Base-by-base conservation (phyloP, 2,113 vertebrate species). In the Ciconia maguari region DNA sequence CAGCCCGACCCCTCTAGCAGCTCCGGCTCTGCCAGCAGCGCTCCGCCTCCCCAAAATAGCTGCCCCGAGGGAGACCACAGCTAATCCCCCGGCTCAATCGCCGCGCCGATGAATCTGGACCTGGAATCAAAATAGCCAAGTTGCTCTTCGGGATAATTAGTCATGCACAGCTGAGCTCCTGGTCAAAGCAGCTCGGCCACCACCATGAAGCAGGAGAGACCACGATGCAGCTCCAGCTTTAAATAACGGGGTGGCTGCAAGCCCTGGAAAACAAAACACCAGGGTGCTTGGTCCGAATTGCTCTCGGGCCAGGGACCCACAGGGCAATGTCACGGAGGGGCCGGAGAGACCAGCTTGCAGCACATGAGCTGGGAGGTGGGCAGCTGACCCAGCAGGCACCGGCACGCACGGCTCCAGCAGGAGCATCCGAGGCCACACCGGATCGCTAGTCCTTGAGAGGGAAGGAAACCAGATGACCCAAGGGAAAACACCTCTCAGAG, bases 291-390 rank as follows among this genome's bases (percentile, higher is more conserved):
- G 34, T 30, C 49, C 62, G 13, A 62, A 44, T 8, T 13, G 42
- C 27, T 75, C 55, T 30, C 17, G 11, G 66, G 68, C 10, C 68
- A 57, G 49, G 41, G 60, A 68, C 51, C 68, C 26, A 29, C 1
- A 5, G 32, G 24, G 29, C 48, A 55, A 18, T 1, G 2, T n/a
- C n/a, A 25, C 0, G 1, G 25, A 54, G 60, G 30, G 29, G 54
- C 86, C 34, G 54, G 61, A 38, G 41, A 55, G 6, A 17, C 29
- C 42, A 44, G 12, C 68, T 41, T 32, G 41, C 52, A 18, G 41
- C 41, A 24, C 2, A 8, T 7, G 30, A 64, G n/a, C 2, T 2
- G 10, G n/a, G 6, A 10, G 14, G 11, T 38, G 55, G 75, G 68
- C 44, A 22, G 41, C 69, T n/a, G 30, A 16, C 21, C 41, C 60